Conservation (phyloP, 2,113 vertebrate species). For the Gymnobelideus leadbeateri region DNA sequence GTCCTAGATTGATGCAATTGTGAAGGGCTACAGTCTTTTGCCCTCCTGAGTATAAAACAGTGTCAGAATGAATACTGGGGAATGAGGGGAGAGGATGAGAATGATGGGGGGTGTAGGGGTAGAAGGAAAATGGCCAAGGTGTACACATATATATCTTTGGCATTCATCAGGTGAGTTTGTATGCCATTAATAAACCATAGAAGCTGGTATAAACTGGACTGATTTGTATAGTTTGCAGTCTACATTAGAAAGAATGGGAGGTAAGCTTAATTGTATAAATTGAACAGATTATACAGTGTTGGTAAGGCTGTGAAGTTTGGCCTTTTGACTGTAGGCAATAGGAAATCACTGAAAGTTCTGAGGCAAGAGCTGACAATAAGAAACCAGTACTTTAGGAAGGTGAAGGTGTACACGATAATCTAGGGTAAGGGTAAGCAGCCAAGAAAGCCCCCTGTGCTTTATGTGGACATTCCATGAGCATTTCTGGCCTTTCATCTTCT, state of each 20-base stretch:
- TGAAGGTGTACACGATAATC: neutral
- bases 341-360: constrained; percentile 21
- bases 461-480: neutral
- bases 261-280: too few species aligned
- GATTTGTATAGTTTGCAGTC: neutral
- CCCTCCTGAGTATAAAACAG: neutral
- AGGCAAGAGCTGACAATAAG: neutral
- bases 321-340: neutral
- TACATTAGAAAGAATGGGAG: neutral
- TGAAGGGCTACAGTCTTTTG: neutral
- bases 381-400: neutral
- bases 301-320: neutral
- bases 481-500: neutral
- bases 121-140: neutral
- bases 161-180: neutral
- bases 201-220: neutral
- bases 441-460: neutral
- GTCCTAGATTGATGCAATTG: neutral
- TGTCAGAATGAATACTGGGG: neutral
- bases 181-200: neutral
- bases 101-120: neutral
- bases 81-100: too few species aligned
- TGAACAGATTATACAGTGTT: neutral
- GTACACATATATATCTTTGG: neutral
- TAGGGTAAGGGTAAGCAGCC: neutral